A percentile compares a stretch with the other conserved stretches of the same genome.
Conservation (phyloP, 2,888 invertebrate species). For the Tipula vernalis region DNA sequence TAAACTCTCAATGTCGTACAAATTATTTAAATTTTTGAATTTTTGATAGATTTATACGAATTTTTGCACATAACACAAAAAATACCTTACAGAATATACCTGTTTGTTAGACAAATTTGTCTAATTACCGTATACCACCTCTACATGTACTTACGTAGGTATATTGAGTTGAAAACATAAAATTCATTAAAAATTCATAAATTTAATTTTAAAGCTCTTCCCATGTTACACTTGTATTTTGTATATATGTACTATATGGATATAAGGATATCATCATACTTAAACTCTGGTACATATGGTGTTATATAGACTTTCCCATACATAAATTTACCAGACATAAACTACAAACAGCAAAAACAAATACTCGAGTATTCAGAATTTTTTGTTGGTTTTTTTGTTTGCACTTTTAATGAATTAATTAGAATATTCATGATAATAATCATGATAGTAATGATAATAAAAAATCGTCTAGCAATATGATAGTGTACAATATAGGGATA, state of each 20-base stretch:
- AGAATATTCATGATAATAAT: constrained; percentile 4
- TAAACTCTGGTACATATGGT: background rate
- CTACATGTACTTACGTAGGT: background rate
- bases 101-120: background rate
- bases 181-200: background rate
- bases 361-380: background rate
- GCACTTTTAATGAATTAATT: background rate
- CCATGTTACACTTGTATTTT: background rate
- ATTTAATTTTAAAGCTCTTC: background rate
- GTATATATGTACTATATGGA: background rate
- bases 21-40: background rate
- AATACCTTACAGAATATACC: background rate
- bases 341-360: background rate
- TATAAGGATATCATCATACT: background rate
- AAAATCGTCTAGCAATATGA: background rate
- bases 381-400: background rate
- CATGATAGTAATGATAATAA: background rate
- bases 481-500: background rate
- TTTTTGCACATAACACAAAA: background rate
- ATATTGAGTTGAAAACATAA: background rate
- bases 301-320: background rate
- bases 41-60: background rate
- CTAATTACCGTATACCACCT: background rate
- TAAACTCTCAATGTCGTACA: background rate
- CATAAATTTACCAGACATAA: background rate